Percentiles rank a stretch among this genome's conserved stretches.
Evolutionary conservation across 1,140 invertebrate genomes (phyloP).

Genomic region (Hormaphis cornu): DNA sequence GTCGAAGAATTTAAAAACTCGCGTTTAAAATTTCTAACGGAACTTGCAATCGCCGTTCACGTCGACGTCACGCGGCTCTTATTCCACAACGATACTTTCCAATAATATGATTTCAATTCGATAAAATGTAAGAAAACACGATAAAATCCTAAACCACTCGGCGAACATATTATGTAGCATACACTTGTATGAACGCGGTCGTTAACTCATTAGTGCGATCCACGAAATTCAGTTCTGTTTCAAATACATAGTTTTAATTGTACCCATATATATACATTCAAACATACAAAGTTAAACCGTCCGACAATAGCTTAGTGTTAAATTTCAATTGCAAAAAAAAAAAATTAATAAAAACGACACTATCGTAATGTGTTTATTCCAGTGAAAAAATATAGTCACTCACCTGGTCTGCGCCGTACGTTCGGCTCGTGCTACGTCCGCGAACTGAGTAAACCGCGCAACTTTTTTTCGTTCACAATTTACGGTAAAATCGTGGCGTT

Average conservation of each 20-base stretch:
- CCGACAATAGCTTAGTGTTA: too few species aligned
- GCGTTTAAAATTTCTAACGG: not conserved
- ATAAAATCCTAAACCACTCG: not conserved
- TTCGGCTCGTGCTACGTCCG: constrained; percentile 3
- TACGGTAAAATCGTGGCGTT: not conserved
- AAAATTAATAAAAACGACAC: too few species aligned
- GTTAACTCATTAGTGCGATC: too few species aligned
- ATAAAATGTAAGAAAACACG: not conserved
- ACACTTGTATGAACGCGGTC: not conserved
- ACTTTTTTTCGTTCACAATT: not conserved
- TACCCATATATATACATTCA: too few species aligned
- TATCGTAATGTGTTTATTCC: not conserved
- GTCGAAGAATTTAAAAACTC: not conserved
- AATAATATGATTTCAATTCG: not conserved
- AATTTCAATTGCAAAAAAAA: too few species aligned
- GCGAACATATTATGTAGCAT: too few species aligned
- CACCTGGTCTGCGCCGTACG: not conserved
- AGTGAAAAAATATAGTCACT: not conserved
- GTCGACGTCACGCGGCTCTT: not conserved
- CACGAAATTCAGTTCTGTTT: too few species aligned
- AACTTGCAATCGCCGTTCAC: not conserved
- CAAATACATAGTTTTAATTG: too few species aligned
- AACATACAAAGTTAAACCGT: too few species aligned
- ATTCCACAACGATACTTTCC: not conserved
- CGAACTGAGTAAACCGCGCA: not conserved